Evolutionary conservation across 2,113 vertebrate species (phyloP), one percentile per base, ranked within the genome.

Genomic region (Sorex fumeus): DNA sequence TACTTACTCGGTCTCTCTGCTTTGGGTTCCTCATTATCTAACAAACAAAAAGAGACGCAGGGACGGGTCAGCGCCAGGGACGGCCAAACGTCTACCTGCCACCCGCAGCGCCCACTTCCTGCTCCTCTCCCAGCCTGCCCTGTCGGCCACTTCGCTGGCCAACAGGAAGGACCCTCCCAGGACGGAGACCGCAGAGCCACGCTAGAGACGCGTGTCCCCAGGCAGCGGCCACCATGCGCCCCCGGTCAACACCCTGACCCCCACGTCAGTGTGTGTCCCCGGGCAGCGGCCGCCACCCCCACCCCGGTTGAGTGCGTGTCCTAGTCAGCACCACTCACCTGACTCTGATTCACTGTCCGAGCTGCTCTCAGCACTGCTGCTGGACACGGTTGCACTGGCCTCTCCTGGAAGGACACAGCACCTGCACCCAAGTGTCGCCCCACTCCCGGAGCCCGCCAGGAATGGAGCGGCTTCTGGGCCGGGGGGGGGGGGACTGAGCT

Each of bases 61-160:
- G 77, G 0, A 74, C 25, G 8, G 64, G 77, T 36, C 91, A 94
- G 34, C 69, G 15, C 34, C 21, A 75, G 60, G 15, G 0, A 19
- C 3, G 82, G 77, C 0, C 0, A 86, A 94, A 93, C 87, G 0
- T 66, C 16, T 86, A 88, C 75, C 71, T 69, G 67, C 91, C 81
- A 78, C 62, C 83, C 40, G 13, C 27, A 76, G 85, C 92, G 78
- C 93, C 95, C 18, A 8, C 43, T 98, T 98, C 98, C 97, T 97
- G 85, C 13, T 97, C 97, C 94, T 97, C 96, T 94, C 83, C 94
- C 94, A 84, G 96, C 16, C 95, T 95, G 96, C 97, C 97, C 97
- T 98, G 97, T 97, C 96, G 96, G 94, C 76, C 62, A 86, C 67
- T 89, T 96, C 6, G 40, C 75, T 21, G 94, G 97, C 96, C 97